Conservation (phyloP, 2,113 vertebrate species). For the Hirundichthys speculiger region DNA sequence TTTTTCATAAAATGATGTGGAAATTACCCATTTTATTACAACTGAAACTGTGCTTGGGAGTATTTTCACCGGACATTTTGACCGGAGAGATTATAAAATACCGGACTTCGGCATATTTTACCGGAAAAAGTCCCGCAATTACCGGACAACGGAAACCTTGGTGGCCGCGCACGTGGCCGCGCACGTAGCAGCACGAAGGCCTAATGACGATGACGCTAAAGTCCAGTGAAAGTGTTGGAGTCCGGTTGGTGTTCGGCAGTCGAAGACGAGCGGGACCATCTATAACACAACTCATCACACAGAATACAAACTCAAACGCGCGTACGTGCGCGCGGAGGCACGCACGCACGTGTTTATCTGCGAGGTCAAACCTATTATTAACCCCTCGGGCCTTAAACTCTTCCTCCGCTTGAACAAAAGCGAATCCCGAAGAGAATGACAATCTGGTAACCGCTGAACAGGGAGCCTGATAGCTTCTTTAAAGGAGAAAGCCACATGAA, state of each 20-base stretch:
- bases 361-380: conserved; percentile 78
- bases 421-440: conserved; percentile 65
- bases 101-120: too few relatives aligned
- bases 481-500: conserved; percentile 66
- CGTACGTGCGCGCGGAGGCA: too few relatives aligned
- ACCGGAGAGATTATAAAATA: too few relatives aligned
- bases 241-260: conserved; percentile 52
- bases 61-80: too few relatives aligned
- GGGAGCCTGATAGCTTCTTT: conserved; percentile 53
- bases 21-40: too few relatives aligned
- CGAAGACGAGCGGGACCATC: conserved; percentile 73
- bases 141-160: too few relatives aligned
- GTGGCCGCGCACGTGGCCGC: conserved; percentile 7
- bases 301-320: conserved; percentile 50
- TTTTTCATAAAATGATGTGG: too few relatives aligned
- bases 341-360: conserved; percentile 65
- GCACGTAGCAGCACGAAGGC: conserved; percentile 51
- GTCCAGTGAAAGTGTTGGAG: conserved; percentile 61
- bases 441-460: conserved; percentile 44
- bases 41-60: too few relatives aligned
- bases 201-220: conserved; percentile 55
- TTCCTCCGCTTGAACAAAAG: conserved; percentile 62
- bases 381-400: conserved; percentile 67
- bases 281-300: conserved; percentile 66
- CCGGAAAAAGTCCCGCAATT: too few relatives aligned